Evolutionary conservation across 1,140 invertebrate species (phyloP).

Genomic region (Dendroctonus ponderosae): DNA sequence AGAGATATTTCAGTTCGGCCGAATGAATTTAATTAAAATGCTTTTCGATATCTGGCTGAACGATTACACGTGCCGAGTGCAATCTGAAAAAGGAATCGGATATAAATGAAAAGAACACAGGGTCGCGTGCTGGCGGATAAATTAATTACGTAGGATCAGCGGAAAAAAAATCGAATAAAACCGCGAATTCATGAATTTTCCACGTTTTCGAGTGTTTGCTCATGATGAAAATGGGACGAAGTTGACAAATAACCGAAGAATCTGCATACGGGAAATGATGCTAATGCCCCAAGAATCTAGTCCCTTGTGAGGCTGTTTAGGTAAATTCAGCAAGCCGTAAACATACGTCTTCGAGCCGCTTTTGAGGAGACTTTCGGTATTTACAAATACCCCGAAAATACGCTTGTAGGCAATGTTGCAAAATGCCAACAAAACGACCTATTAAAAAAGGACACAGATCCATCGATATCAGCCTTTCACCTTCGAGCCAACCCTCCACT

Average conservation of each 20-base stretch:
- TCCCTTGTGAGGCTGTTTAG: not conserved
- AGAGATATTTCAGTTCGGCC: constrained; percentile 9
- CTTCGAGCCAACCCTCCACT: too few relatives aligned
- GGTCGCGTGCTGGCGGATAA: constrained; percentile 16
- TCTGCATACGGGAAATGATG: too few relatives aligned
- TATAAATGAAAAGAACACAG: constrained; percentile 11
- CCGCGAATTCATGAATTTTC: too few relatives aligned
- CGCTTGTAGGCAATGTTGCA: not conserved
- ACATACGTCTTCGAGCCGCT: not conserved
- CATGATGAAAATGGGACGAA: too few relatives aligned
- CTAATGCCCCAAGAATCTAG: too few relatives aligned
- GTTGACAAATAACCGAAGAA: too few relatives aligned
- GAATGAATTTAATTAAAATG: constrained; percentile 22
- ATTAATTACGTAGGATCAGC: not conserved
- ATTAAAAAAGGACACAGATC: too few relatives aligned
- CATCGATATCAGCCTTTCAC: too few relatives aligned
- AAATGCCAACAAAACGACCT: constrained; percentile 3
- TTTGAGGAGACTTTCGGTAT: not conserved
- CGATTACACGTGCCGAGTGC: constrained; percentile 14
- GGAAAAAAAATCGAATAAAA: too few relatives aligned
- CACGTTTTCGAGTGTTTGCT: too few relatives aligned
- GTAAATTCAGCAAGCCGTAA: not conserved
- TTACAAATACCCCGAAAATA: not conserved
- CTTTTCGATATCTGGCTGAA: constrained; percentile 13
- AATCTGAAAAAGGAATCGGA: constrained; percentile 12